Percentiles rank a stretch among this genome's conserved stretches.
phyloP scores from a whole-genome alignment of 1,140 invertebrate genomes.

The Belonocnema kinseyi region DNA sequence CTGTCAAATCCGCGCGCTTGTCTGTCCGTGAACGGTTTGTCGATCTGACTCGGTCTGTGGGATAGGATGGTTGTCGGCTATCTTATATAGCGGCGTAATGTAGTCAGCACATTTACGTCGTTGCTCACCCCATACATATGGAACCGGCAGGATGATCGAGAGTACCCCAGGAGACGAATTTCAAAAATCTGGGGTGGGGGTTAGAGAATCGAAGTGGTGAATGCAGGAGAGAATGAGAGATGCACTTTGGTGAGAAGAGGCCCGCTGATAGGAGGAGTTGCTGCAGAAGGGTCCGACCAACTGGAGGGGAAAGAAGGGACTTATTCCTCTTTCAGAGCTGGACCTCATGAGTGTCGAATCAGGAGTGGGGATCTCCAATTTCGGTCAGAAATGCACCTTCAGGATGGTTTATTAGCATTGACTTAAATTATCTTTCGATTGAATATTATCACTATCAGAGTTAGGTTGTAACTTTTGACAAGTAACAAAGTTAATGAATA shows the following conservation, averaged over 20 bases:
- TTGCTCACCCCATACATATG: constrained; percentile 72
- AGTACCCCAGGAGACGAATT: constrained; percentile 58
- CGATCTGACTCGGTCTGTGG: constrained; percentile 71
- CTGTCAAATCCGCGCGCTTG: constrained; percentile 40
- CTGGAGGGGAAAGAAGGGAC: constrained; percentile 40
- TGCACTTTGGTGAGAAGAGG: neutral
- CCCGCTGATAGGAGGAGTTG: constrained; percentile 19
- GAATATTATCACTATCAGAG: no score
- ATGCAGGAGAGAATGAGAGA: constrained; percentile 28
- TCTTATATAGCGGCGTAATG: constrained; percentile 73
- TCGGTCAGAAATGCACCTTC: no score
- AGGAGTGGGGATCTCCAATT: no score
- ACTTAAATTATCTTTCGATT: no score
- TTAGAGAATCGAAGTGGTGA: neutral
- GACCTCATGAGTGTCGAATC: no score
- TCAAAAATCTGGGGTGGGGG: constrained; percentile 50
- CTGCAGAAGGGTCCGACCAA: neutral
- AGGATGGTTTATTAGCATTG: no score
- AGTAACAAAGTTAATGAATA: no score
- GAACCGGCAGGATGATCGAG: constrained; percentile 55
- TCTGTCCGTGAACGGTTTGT: constrained; percentile 65
- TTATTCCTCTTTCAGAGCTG: no score
- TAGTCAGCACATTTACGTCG: constrained; percentile 73
- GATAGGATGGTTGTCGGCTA: constrained; percentile 67
- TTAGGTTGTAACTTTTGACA: no score